phyloP scores from a whole-genome alignment of 2,113 vertebrate genomes.

The Lampris incognitus region DNA sequence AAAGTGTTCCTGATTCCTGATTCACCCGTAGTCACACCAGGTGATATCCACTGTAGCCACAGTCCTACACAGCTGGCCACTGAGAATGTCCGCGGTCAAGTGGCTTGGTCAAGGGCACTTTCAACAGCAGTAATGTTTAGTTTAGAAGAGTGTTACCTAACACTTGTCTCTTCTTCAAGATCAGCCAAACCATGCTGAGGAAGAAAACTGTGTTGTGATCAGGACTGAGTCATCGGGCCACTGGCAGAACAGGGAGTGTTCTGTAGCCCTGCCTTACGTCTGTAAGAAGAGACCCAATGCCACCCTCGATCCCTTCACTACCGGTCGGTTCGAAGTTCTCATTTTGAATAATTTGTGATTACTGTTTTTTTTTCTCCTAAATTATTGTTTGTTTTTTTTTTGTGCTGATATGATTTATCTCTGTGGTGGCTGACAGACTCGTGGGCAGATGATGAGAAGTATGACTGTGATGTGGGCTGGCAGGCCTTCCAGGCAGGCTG shows the following conservation, averaged over 20 bases:
- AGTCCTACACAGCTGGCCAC: slow-evolving; percentile 4
- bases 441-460: slow-evolving; percentile 84
- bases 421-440: slow-evolving; percentile 70
- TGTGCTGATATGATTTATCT: not conserved
- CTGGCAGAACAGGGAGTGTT: slow-evolving; percentile 95
- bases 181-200: slow-evolving; percentile 89
- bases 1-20: no score
- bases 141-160: slow-evolving; percentile 2
- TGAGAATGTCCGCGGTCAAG: slow-evolving; percentile 4
- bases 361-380: not conserved
- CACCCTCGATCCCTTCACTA: slow-evolving; percentile 82
- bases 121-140: slow-evolving; percentile 4
- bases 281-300: slow-evolving; percentile 96
- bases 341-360: not conserved
- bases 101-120: not conserved
- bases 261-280: slow-evolving; percentile 90
- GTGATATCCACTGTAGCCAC: slow-evolving; percentile 9
- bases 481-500: slow-evolving; percentile 93
- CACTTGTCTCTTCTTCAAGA: slow-evolving; percentile 76
- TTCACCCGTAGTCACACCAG: not conserved
- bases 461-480: slow-evolving; percentile 93
- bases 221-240: slow-evolving; percentile 90
- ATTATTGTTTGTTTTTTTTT: not conserved
- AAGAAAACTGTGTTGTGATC: slow-evolving; percentile 95
- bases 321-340: slow-evolving; percentile 68